Base-by-base conservation (phyloP, 2,113 vertebrate species). In the Kryptolebias marmoratus region DNA sequence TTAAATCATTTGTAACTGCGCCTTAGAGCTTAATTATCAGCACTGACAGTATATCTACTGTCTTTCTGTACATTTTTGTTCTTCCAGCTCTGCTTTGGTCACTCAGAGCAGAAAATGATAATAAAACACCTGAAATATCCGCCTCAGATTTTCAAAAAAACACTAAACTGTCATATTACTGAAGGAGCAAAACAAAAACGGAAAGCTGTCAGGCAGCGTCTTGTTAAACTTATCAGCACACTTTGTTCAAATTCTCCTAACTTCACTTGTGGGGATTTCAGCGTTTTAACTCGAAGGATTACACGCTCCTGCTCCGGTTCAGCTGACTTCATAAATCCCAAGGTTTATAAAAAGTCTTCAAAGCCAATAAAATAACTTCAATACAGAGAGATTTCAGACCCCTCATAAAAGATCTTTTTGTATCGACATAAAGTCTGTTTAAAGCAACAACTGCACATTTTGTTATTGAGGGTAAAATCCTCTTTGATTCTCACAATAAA, bases 401-500 rank as follows among this genome's bases (percentile, higher is more conserved):
- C 68, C 5, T 1, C 1, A 3, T 42, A 47, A 68, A 54, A 54
- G 13, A 3, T 1, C 2, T 74, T 18, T 60, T 75, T 62, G 1
- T 55, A 32, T 57, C 3, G 5, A 58, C 53, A 50, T 58, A 16
- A 65, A 59, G 18, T 11, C 16, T 16, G 1, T 27, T 31, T 58
- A 57, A 53, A 54, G 59, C 30, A 0, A 27, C 39, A 47, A 42
- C 32, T 32, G 28, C 54, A 45, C 27, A 3, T 27, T 2, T 2
- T 22, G 22, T 68, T 63, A 44, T 49, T 42, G 15, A 5, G 4
- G 27, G 5, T 52, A 45, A 56, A 52, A 60, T 68, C 73, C 53
- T 47, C 73, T n/a, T 28, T 54, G 53, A 77, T 73, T 27, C 42
- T n/a, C 59, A 59, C 48, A 63, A 31, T 64, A 72, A 58, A 54